These are phyloP conservation scores for Netelia inedita DNA, from an alignment of 2,888 invertebrate species.

Conservation along the genomic window DNA sequence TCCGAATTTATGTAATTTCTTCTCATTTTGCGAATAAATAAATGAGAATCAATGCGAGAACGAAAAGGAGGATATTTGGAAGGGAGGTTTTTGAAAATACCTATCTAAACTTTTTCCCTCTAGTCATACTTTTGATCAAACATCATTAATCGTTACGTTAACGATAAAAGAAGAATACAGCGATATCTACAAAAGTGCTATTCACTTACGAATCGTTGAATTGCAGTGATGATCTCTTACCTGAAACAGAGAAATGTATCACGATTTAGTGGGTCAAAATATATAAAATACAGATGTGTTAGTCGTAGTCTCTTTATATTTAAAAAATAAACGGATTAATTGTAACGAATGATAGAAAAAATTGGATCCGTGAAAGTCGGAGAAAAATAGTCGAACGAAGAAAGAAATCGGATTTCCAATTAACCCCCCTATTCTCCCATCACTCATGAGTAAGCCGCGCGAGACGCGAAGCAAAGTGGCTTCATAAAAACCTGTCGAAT, in stretches of 20 bases:
- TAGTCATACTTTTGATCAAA: neutral
- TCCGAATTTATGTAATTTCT: neutral
- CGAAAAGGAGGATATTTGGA: constrained; percentile 8
- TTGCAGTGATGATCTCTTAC: constrained; percentile 71
- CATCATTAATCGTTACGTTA: no score
- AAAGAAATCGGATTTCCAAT: constrained; percentile 57
- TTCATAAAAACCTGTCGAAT: constrained; percentile 70
- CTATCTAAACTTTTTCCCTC: neutral
- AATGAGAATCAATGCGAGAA: constrained; percentile 17
- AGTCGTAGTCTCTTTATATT: constrained; percentile 24
- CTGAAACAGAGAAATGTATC: constrained; percentile 77
- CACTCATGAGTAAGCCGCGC: constrained; percentile 29
- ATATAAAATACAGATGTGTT: constrained; percentile 2
- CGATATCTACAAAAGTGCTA: neutral
- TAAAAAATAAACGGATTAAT: neutral
- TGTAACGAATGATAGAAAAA: constrained; percentile 32
- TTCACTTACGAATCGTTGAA: constrained; percentile 52
- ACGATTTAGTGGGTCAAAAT: constrained; percentile 21
- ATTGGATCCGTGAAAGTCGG: constrained; percentile 21
- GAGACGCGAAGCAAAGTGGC: constrained; percentile 36
- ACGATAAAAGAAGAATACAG: neutral
- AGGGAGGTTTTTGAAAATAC: neutral
- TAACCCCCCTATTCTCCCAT: constrained; percentile 46
- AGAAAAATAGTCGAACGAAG: constrained; percentile 12
- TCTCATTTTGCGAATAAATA: neutral